These are phyloP conservation scores for Harpagoxenus sublaevis DNA, from an alignment of 2,888 invertebrate genomes.

Conservation along the genomic window DNA sequence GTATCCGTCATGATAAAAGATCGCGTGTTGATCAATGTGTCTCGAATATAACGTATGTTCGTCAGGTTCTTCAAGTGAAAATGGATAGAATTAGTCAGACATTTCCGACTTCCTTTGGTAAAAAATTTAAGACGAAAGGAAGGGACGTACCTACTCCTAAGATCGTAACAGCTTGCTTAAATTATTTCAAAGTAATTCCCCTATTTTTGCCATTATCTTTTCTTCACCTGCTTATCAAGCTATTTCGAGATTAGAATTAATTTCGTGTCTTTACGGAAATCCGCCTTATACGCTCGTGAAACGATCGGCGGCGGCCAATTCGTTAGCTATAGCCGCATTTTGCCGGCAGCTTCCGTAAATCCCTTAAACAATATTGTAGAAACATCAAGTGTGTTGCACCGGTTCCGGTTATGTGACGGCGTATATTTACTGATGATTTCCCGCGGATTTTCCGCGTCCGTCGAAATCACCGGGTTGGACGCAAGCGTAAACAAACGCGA, in stretches of 20 bases:
- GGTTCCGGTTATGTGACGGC: conserved; percentile 39
- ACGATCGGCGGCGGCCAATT: not conserved
- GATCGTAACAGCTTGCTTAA: not conserved
- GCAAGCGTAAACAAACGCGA: conserved; percentile 67
- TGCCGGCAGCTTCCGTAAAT: conserved; percentile 36
- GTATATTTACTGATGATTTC: conserved; percentile 67
- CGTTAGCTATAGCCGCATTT: not conserved
- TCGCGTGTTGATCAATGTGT: not conserved
- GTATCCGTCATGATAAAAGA: not conserved
- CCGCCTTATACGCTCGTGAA: not conserved
- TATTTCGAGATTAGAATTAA: not conserved
- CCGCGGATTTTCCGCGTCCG: conserved; percentile 63
- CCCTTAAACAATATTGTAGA: conserved; percentile 46
- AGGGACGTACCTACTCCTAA: not conserved
- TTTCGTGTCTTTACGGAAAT: not conserved
- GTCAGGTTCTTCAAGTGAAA: not conserved
- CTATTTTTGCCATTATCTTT: not conserved
- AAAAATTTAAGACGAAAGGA: not conserved
- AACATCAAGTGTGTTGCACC: conserved; percentile 46
- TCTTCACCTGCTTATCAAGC: not conserved
- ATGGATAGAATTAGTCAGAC: not conserved
- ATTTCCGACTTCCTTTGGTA: not conserved
- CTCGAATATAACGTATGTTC: not conserved
- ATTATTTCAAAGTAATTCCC: not conserved
- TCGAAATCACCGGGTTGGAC: conserved; percentile 54